Evolutionary conservation across 2,888 invertebrate genomes (phyloP).

Genomic region (Sinodicranocentrus sp.): DNA sequence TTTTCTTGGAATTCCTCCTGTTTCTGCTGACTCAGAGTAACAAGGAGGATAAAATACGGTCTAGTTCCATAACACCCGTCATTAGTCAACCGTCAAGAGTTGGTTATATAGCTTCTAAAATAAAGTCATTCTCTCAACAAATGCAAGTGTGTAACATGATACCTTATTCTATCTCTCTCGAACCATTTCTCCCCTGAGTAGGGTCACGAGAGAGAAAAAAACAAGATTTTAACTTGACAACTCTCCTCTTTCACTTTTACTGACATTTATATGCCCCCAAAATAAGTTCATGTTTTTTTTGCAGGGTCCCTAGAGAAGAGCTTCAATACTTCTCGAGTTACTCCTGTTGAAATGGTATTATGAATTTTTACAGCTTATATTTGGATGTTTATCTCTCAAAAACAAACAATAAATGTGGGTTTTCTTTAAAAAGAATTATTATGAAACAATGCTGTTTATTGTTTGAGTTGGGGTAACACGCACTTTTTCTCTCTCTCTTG

Average conservation of each 20-base stretch:
- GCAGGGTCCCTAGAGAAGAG: background rate
- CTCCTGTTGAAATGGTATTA: background rate
- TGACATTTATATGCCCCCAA: conserved; percentile 14
- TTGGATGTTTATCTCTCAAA: conserved; percentile 21
- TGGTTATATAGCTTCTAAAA: background rate
- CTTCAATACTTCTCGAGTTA: background rate
- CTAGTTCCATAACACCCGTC: conserved; percentile 2
- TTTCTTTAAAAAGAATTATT: no score
- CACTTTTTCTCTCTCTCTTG: no score
- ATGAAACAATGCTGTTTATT: no score
- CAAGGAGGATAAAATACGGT: background rate
- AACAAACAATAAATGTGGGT: conserved; percentile 12
- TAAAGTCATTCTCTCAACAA: conserved; percentile 2
- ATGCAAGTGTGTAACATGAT: background rate
- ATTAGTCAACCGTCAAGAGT: conserved; percentile 9
- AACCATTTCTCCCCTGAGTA: background rate
- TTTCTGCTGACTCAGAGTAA: no score
- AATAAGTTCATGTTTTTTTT: background rate
- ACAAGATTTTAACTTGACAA: conserved; percentile 5
- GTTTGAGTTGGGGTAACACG: no score
- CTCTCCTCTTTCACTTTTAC: conserved; percentile 2
- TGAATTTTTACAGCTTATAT: conserved; percentile 3
- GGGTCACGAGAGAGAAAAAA: background rate
- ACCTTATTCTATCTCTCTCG: background rate
- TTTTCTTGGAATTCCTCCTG: background rate